Percentiles rank a stretch among this genome's conserved stretches.
Conservation (phyloP, 1,140 invertebrate genomes). For the Paraescarpia echinospica region DNA sequence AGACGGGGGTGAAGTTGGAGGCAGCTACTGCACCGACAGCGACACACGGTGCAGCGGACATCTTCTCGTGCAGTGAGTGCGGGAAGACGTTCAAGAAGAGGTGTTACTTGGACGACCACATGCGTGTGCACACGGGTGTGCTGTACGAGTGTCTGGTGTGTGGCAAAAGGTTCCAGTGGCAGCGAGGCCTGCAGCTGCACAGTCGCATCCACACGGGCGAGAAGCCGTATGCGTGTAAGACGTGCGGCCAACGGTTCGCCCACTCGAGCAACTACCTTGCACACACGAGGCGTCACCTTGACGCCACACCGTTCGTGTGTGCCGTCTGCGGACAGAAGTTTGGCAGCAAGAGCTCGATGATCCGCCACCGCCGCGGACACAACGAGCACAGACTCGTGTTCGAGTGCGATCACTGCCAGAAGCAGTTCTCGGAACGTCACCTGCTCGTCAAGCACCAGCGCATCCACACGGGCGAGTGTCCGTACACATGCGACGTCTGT, state of each 20-base stretch:
- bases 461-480: not conserved
- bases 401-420: not conserved
- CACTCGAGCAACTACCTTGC: not conserved
- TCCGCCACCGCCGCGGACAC: not conserved
- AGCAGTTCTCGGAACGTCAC: not conserved
- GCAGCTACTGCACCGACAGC: not conserved
- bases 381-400: not conserved
- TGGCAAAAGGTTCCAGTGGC: not conserved
- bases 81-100: not conserved
- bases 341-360: not conserved
- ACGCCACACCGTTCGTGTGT: not conserved
- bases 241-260: not conserved
- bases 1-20: not conserved
- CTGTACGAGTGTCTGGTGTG: not conserved
- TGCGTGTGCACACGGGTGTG: not conserved
- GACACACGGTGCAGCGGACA: not conserved
- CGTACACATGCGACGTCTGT: not conserved
- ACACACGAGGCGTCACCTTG: not conserved
- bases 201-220: conserved; percentile 1
- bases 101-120: not conserved
- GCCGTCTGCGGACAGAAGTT: not conserved
- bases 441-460: not conserved
- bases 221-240: not conserved
- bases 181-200: conserved; percentile 3
- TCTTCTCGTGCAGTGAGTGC: not conserved